Percentiles rank a stretch among this genome's conserved stretches.
Conservation (phyloP, 2,888 invertebrate genomes). For the Busseola fusca region DNA sequence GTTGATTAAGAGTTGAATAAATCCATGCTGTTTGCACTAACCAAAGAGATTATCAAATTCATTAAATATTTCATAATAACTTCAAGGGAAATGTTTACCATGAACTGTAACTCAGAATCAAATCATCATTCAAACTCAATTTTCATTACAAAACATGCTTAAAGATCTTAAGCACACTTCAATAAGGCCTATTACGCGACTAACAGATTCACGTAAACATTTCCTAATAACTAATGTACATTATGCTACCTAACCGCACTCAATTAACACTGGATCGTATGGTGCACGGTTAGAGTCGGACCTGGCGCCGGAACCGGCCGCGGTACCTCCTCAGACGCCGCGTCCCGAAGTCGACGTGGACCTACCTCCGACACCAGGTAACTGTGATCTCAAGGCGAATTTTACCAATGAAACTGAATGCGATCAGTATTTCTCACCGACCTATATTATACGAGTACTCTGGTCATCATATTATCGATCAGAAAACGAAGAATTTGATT, state of each 20-base stretch:
- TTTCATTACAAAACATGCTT: not conserved
- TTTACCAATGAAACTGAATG: not conserved
- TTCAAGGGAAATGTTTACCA: constrained; percentile 30
- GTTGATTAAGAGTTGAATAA: not conserved
- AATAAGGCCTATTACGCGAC: constrained; percentile 10
- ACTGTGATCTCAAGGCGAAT: not conserved
- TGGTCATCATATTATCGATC: too few species aligned
- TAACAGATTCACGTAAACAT: constrained; percentile 37
- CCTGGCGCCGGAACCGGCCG: constrained; percentile 67
- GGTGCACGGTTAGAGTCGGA: constrained; percentile 76
- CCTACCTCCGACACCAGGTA: constrained; percentile 83
- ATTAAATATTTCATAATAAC: constrained; percentile 29
- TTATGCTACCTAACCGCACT: constrained; percentile 63
- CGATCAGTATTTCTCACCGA: too few species aligned
- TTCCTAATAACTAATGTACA: constrained; percentile 49
- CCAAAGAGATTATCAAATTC: constrained; percentile 1
- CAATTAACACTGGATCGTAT: constrained; percentile 58
- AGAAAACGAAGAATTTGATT: too few species aligned
- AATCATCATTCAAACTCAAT: constrained; percentile 6
- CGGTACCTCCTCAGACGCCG: constrained; percentile 72
- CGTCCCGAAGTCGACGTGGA: constrained; percentile 74
- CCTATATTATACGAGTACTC: too few species aligned
- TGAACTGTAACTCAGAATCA: constrained; percentile 4
- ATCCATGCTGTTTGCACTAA: constrained; percentile 1
- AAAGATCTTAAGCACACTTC: not conserved